phyloP scores from a whole-genome alignment of 2,888 invertebrate genomes.

The Actias luna region DNA sequence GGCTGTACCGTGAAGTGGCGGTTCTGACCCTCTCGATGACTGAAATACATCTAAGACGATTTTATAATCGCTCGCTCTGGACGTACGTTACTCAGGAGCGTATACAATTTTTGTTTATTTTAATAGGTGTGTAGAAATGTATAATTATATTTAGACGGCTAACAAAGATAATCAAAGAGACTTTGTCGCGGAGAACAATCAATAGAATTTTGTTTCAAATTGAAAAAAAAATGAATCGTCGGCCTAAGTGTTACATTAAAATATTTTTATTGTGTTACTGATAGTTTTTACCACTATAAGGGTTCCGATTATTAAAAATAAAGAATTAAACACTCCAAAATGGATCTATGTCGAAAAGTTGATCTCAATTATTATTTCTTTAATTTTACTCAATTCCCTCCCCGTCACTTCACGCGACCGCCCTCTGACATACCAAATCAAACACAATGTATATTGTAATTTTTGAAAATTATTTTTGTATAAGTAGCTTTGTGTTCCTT shows the following conservation, averaged over 20 bases:
- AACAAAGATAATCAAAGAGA: background rate
- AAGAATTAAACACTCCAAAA: slow-evolving; percentile 31
- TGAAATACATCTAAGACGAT: background rate
- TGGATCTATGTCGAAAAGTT: slow-evolving; percentile 61
- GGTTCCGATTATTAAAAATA: no score
- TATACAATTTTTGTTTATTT: background rate
- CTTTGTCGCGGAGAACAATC: no score
- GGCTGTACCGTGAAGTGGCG: slow-evolving; percentile 51
- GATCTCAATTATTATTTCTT: slow-evolving; percentile 64
- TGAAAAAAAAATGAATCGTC: no score
- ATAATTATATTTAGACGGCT: background rate
- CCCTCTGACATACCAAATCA: slow-evolving; percentile 72
- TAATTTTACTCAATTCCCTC: slow-evolving; percentile 21
- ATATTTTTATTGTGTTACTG: no score
- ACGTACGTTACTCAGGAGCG: no score
- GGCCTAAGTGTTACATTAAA: no score
- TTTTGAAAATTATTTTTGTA: slow-evolving; percentile 39
- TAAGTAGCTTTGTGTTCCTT: slow-evolving; percentile 76
- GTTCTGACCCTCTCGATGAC: background rate
- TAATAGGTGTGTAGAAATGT: background rate
- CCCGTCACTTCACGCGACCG: slow-evolving; percentile 51
- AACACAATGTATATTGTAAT: slow-evolving; percentile 66
- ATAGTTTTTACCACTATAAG: no score
- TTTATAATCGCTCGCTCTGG: no score
- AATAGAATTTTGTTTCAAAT: no score